Evolutionary conservation across 2,113 vertebrate species (phyloP), one percentile per base, ranked within the genome.

Genomic region (Burhinus oedicnemus): DNA sequence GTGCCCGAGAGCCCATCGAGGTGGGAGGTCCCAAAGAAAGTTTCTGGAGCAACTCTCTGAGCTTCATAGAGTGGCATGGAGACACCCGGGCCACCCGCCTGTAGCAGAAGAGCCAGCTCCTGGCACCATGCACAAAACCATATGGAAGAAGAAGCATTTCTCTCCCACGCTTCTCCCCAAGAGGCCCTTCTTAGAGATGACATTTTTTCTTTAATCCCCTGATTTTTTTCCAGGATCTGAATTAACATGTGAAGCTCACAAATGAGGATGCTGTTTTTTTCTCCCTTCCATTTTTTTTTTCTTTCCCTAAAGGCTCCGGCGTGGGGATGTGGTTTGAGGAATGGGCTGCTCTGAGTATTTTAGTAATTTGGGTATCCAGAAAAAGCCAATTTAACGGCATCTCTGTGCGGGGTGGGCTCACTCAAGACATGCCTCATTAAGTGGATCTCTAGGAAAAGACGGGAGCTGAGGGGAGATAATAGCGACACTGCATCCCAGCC

Each of bases 101-200:
- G 49, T 58, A 47, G 83, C 76, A 32, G 34, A 36, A 68, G 92
- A 90, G 57, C 38, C 49, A 12, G 38, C 58, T 71, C 64, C 82
- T 5, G 0, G 52, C 22, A 3, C 88, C 20, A 2, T 20, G 49
- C 83, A 54, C 54, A 17, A 38, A 83, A 70, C 80, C 90, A 65
- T 38, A 45, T 84, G 88, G 78, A 80, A 69, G 70, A 44, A 89
- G 80, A 4, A 66, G 44, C 22, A 1, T 86, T 89, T 66, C 60
- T 74, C 81, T 90, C 92, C 91, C 80, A 90, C 49, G 11, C 77
- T 87, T 44, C 89, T 95, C 95, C 90, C 91, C 66, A 8, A 51
- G 91, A 89, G 78, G 78, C 57, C 54, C 38, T 88, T 93, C 62
- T 58, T 61, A 74, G 60, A 62, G 32, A 69, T 76, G 80, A 79